A percentile compares a stretch with the other conserved stretches of the same genome.
These are phyloP conservation scores for Setipinna tenuifilis DNA, from an alignment of 2,797 vertebrate genomes.

Conservation along the genomic window DNA sequence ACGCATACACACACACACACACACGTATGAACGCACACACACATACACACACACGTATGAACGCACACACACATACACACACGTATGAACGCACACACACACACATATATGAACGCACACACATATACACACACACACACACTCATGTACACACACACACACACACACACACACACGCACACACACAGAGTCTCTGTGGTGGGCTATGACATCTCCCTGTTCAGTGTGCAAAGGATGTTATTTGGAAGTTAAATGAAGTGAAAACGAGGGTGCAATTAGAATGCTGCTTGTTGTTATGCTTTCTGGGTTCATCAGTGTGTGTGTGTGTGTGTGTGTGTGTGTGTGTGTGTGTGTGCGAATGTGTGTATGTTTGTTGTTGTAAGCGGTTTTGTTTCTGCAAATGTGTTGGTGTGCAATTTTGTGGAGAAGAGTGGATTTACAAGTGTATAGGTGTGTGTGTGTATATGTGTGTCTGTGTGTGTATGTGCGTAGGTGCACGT, in stretches of 20 bases:
- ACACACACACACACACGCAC: too few relatives aligned
- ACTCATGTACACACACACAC: too few relatives aligned
- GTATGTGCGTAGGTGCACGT: background rate
- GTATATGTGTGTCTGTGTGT: background rate
- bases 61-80: too few relatives aligned
- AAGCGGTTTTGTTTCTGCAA: background rate
- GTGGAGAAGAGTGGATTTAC: background rate
- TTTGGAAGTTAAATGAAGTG: constrained; percentile 21
- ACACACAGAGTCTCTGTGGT: too few relatives aligned
- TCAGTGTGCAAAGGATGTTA: background rate
- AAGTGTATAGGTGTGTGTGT: background rate
- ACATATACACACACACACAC: too few relatives aligned
- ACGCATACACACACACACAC: background rate
- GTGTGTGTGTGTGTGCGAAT: background rate
- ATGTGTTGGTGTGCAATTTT: background rate
- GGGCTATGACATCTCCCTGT: background rate
- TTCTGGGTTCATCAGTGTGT: background rate
- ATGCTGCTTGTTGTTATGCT: background rate
- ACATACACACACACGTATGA: background rate
- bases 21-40: background rate
- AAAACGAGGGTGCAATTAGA: constrained; percentile 12
- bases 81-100: too few relatives aligned
- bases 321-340: background rate
- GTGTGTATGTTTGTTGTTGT: background rate
- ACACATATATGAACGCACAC: too few relatives aligned